Evolutionary conservation across 2,888 invertebrate genomes (phyloP).

Genomic region (Trissolcus japonicus): DNA sequence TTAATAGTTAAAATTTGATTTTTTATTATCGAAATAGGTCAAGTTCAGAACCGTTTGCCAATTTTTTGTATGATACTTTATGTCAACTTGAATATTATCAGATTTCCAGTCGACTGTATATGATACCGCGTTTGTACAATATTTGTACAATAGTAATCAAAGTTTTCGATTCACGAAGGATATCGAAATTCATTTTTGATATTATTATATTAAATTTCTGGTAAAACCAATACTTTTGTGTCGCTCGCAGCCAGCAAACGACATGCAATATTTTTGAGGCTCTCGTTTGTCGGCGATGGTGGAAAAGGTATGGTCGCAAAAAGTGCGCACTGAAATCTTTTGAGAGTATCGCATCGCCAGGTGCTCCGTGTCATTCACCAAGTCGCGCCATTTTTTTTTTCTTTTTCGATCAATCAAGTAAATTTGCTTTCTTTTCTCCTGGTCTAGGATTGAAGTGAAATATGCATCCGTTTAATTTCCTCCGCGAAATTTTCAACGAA

Average conservation of each 20-base stretch:
- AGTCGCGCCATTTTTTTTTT: constrained; percentile 1
- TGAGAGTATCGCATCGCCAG: constrained; percentile 16
- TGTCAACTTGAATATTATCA: no score
- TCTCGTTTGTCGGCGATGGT: no score
- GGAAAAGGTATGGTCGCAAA: no score
- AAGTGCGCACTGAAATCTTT: constrained; percentile 7
- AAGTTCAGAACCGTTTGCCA: no score
- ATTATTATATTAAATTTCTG: constrained; percentile 22
- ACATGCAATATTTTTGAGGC: no score
- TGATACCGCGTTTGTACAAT: no score
- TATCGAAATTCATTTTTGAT: constrained; percentile 18
- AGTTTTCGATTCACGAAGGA: neutral
- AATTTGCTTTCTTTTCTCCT: constrained; percentile 31
- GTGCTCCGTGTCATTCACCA: constrained; percentile 11
- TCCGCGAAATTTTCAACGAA: constrained; percentile 8
- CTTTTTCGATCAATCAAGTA: constrained; percentile 34
- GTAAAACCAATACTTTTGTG: constrained; percentile 21
- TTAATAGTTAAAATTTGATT: no score
- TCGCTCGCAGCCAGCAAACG: no score
- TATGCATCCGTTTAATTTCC: constrained; percentile 43
- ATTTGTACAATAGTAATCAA: neutral
- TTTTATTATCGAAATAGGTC: no score
- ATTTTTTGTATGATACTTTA: no score
- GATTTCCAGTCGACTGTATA: neutral
- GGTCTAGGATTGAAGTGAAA: constrained; percentile 26